Conservation (phyloP, 2,888 invertebrate species). For the Drosophila tanythrix region DNA sequence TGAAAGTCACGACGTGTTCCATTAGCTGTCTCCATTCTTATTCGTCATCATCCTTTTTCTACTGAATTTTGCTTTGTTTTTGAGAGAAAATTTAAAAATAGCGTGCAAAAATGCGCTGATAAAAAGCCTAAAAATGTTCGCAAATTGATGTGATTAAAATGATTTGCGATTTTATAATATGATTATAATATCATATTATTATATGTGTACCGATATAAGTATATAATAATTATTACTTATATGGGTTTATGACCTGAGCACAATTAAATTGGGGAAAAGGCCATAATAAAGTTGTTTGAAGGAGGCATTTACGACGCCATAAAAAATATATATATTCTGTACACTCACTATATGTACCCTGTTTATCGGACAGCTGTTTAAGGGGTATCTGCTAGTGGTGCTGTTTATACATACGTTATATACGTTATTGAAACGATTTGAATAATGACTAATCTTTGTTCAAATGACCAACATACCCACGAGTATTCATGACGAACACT, state of each 20-base stretch:
- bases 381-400: background rate
- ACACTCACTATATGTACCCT: background rate
- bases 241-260: background rate
- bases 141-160: conserved; percentile 1
- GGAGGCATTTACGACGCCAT: background rate
- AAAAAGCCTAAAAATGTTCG: conserved; percentile 6
- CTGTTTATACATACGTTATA: no score
- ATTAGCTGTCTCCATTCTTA: conserved; percentile 18
- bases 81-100: conserved; percentile 35
- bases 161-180: background rate
- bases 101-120: conserved; percentile 16
- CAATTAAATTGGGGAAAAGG: no score
- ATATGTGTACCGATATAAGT: background rate
- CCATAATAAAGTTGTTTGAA: background rate
- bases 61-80: conserved; percentile 52
- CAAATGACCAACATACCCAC: background rate
- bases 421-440: background rate
- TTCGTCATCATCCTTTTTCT: background rate
- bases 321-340: background rate
- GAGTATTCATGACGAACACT: conserved; percentile 12
- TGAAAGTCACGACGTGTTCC: conserved; percentile 12
- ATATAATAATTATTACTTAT: background rate
- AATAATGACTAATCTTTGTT: background rate
- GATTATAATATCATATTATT: background rate
- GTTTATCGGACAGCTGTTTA: background rate